Percentiles rank a stretch among this genome's conserved stretches.
phyloP scores from a whole-genome alignment of 2,113 vertebrate genomes.

The Corythornis madagascariensis region DNA sequence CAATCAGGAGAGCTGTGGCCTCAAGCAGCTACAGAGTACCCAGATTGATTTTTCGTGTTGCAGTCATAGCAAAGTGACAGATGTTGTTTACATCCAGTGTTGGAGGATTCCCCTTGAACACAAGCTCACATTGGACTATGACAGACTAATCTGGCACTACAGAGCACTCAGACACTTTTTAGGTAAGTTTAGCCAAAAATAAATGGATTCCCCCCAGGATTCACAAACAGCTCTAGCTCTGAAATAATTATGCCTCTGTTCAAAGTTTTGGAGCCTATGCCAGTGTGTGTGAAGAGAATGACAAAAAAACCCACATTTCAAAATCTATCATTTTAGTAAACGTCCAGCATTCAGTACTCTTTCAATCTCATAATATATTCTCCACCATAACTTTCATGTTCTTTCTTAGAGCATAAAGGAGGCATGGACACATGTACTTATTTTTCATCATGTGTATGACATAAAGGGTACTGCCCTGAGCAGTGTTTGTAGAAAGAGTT shows the following conservation, averaged over 20 bases:
- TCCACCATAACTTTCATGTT: background rate
- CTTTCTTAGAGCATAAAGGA: background rate
- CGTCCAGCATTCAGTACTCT: background rate
- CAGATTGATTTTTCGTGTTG: background rate
- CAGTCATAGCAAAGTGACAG: background rate
- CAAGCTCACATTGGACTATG: background rate
- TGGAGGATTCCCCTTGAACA: constrained; percentile 3
- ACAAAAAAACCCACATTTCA: background rate
- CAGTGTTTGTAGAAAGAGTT: background rate
- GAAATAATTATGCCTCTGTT: background rate
- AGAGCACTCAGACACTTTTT: background rate
- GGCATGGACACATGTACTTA: too few relatives aligned
- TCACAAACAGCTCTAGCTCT: background rate
- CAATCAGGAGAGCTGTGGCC: background rate
- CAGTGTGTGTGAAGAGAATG: background rate
- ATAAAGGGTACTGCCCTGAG: background rate
- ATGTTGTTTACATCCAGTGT: background rate
- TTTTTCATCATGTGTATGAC: background rate
- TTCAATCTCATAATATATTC: background rate
- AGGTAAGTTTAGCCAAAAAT: background rate
- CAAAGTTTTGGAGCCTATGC: background rate
- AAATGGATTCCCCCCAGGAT: background rate
- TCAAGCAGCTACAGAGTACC: background rate
- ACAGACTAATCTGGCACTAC: background rate
- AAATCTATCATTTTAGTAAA: background rate